phyloP scores from a whole-genome alignment of 1,140 invertebrate genomes.

The Hycleus phaleratus region DNA sequence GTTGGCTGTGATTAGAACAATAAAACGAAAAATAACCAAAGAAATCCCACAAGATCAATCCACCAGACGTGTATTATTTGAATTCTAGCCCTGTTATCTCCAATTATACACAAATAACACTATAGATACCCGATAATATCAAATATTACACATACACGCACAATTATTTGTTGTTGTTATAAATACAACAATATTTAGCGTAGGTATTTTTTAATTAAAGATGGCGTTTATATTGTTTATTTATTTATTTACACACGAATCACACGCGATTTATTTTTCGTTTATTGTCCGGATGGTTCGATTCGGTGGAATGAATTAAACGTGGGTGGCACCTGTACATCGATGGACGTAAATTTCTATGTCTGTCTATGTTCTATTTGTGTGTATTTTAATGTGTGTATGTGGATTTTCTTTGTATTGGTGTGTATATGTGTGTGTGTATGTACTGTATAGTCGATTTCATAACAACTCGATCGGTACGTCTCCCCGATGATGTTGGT shows the following conservation, averaged over 20 bases:
- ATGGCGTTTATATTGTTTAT: constrained; percentile 2
- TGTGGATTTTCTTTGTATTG: not conserved
- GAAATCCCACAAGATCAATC: no score
- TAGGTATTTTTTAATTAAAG: not conserved
- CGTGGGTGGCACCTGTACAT: constrained; percentile 34
- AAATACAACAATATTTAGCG: no score
- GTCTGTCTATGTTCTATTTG: no score
- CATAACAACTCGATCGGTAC: constrained; percentile 36
- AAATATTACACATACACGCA: no score
- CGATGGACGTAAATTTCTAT: not conserved
- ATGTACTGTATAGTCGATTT: constrained; percentile 29
- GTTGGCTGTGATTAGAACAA: not conserved
- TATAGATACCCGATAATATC: no score
- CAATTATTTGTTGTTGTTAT: no score
- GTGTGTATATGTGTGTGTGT: constrained; percentile 6
- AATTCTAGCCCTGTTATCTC: no score
- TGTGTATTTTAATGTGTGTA: no score
- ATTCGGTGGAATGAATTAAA: constrained; percentile 9
- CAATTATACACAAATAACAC: no score
- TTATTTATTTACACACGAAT: not conserved
- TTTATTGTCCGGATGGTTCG: no score
- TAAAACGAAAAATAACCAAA: not conserved
- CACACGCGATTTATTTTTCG: not conserved
- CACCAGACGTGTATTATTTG: no score
- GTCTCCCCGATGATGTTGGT: constrained; percentile 23